These are phyloP conservation scores for Leptestheria dahalacensis DNA, from an alignment of 1,140 invertebrate genomes.

Conservation along the genomic window DNA sequence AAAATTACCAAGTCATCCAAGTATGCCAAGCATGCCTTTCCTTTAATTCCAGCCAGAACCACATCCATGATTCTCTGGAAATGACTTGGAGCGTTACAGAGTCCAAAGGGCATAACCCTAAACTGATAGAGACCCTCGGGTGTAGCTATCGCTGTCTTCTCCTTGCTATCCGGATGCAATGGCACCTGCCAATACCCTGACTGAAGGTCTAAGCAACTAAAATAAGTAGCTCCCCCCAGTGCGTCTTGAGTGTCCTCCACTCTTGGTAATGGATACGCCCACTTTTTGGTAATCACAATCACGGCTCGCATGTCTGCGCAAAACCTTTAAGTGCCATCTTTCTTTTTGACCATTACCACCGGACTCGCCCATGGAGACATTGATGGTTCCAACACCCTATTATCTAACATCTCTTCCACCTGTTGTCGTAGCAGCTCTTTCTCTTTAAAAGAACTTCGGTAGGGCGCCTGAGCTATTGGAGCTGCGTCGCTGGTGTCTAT, in stretches of 20 bases:
- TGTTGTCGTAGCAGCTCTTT: constrained; percentile 14
- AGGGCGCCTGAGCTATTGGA: too few species aligned
- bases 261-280: too few species aligned
- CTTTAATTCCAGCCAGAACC: too few species aligned
- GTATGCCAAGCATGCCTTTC: too few species aligned
- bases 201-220: neutral
- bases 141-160: constrained; percentile 23
- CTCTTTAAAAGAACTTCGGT: too few species aligned
- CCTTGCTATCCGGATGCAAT: constrained; percentile 27
- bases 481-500: too few species aligned
- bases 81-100: too few species aligned
- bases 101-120: too few species aligned
- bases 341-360: constrained; percentile 35
- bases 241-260: neutral
- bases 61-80: too few species aligned
- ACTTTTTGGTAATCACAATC: constrained; percentile 28
- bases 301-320: constrained; percentile 33
- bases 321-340: constrained; percentile 29
- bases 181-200: constrained; percentile 20
- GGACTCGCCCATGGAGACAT: constrained; percentile 14
- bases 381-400: constrained; percentile 1
- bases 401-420: constrained; percentile 2
- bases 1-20: constrained; percentile 9
- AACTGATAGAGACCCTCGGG: constrained; percentile 19
- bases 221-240: constrained; percentile 2